Evolutionary conservation across 1,140 invertebrate species (phyloP).

Genomic region (Atta colombica): DNA sequence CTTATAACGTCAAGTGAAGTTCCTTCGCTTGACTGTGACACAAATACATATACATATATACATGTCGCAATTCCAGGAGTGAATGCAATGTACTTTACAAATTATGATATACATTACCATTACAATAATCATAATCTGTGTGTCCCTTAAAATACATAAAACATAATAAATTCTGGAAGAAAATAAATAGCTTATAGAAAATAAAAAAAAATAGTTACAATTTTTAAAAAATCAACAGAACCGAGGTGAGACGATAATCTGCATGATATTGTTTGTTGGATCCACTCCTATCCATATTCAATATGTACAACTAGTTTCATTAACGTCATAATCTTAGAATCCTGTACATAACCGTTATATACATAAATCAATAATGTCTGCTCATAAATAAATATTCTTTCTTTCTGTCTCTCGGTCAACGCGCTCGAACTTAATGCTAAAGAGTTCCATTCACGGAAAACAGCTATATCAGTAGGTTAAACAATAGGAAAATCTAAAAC

Average conservation of each 20-base stretch:
- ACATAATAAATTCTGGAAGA: slow-evolving; percentile 30
- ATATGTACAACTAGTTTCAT: slow-evolving; percentile 50
- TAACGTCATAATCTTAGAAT: slow-evolving; percentile 42
- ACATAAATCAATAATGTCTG: slow-evolving; percentile 59
- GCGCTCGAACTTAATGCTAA: slow-evolving; percentile 35
- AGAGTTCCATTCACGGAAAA: background rate
- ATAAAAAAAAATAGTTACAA: background rate
- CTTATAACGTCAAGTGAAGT: slow-evolving; percentile 56
- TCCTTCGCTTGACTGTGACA: slow-evolving; percentile 16
- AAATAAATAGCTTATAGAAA: background rate
- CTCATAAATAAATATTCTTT: slow-evolving; percentile 73
- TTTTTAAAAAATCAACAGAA: background rate
- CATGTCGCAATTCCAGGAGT: slow-evolving; percentile 3
- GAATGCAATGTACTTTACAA: background rate
- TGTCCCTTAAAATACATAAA: background rate
- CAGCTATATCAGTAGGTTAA: background rate
- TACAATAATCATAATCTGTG: background rate
- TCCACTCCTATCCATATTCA: slow-evolving; percentile 20
- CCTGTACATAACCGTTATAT: slow-evolving; percentile 60
- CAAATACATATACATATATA: slow-evolving; percentile 63
- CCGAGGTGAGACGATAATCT: background rate
- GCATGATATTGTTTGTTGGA: background rate
- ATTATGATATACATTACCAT: background rate
- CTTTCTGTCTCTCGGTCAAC: slow-evolving; percentile 60
- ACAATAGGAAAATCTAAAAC: slow-evolving; percentile 21